Evolutionary conservation across 2,113 vertebrate species (phyloP), one percentile per base, ranked within the genome.

Genomic region (Columba janthina): DNA sequence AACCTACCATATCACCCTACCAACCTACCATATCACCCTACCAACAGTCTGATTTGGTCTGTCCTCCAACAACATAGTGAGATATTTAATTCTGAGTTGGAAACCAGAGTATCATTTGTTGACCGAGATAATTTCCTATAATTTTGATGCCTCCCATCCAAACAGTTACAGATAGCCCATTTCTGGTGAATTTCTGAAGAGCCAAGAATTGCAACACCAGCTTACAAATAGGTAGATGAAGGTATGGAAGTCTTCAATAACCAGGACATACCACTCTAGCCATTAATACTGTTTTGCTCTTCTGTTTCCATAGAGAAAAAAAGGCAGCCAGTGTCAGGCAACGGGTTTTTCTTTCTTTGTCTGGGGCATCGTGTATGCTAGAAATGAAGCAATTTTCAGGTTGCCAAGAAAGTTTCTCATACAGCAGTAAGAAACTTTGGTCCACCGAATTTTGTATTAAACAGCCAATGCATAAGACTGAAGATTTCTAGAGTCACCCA

Each of bases 61-160:
- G 15, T 38, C 19, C n/a, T 9, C 15, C 28, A 71, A 3, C 9
- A 80, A 6, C 1, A 11, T 15, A 10, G 2, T 0, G 2, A 12
- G 34, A 44, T 21, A 54, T 7, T 38, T 58, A 26, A 4, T 36
- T 74, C 26, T 12, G 11, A 16, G 0, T 1, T 34, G 16, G 22
- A 61, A 61, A 64, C 4, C 20, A 46, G 24, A 19, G 19, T 0
- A 25, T 15, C 7, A 22, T 10, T 32, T 32, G 6, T 57, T 18
- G n/a, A 51, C 60, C 62, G 12, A 36, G 48, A 12, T 38, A 18
- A 13, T 24, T 48, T 25, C 42, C 21, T 64, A 1, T 3, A 40
- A 21, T 15, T 65, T 24, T 5, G 17, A 9, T 53, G 11, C 5
- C 9, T 53, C 62, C 21, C 48, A 69, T 8, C 21, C n/a, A 11